Conservation (phyloP, 2,113 vertebrate species). For the Colossoma macropomum region DNA sequence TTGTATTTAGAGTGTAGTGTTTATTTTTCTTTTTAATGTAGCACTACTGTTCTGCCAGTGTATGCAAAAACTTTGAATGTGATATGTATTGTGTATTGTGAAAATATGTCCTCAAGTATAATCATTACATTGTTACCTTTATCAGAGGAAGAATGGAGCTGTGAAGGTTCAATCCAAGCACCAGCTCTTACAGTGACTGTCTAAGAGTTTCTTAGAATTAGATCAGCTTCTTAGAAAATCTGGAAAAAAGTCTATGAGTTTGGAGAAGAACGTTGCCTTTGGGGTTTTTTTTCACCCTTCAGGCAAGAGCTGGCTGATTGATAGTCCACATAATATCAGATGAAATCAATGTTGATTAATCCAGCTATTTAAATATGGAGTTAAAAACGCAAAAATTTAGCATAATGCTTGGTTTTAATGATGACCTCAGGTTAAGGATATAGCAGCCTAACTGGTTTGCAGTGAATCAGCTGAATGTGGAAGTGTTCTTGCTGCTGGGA, state of each 20-base stretch:
- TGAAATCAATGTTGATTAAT: conserved; percentile 1
- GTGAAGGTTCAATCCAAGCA: background rate
- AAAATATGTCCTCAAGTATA: too few relatives aligned
- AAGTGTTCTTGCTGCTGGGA: background rate
- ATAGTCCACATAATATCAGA: background rate
- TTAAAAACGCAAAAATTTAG: too few relatives aligned
- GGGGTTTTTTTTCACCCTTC: background rate
- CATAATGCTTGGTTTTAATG: background rate
- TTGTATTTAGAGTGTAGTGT: too few relatives aligned
- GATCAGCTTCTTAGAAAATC: background rate
- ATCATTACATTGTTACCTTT: background rate
- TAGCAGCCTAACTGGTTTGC: background rate
- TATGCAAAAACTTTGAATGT: too few relatives aligned
- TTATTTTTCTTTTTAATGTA: background rate
- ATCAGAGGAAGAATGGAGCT: background rate
- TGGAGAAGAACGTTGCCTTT: background rate
- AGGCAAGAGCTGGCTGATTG: background rate
- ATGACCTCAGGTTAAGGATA: background rate
- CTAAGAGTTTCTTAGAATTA: background rate
- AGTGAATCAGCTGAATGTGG: background rate
- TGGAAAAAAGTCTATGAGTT: too few relatives aligned
- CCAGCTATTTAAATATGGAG: background rate
- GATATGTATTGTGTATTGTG: too few relatives aligned
- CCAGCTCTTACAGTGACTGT: background rate
- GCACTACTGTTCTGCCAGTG: too few relatives aligned